These are phyloP conservation scores for Drosophila parabipectinata DNA, from an alignment of 1,140 invertebrate species.

Conservation along the genomic window DNA sequence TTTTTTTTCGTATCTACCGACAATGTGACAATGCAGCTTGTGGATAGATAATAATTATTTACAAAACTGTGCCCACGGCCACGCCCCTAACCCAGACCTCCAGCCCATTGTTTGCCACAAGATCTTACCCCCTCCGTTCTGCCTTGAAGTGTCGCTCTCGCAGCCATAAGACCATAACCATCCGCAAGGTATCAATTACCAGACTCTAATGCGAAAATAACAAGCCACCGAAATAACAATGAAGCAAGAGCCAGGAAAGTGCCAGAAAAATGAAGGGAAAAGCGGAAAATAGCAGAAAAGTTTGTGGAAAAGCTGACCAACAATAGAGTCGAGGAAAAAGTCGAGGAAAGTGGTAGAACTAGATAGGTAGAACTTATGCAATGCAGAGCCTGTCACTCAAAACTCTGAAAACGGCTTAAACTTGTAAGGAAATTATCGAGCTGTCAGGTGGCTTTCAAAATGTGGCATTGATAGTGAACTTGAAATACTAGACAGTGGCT, in stretches of 20 bases:
- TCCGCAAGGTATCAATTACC: conserved; percentile 75
- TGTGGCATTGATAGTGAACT: conserved; percentile 4
- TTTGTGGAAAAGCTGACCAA: conserved; percentile 30
- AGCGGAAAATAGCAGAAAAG: conserved; percentile 7
- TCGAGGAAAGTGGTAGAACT: conserved; percentile 5
- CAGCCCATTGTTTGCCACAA: conserved; percentile 53
- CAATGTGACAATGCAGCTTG: conserved; percentile 58
- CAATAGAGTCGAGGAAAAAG: conserved; percentile 12
- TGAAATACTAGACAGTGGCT: neutral
- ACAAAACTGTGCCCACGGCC: conserved; percentile 54
- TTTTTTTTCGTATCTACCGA: conserved; percentile 23
- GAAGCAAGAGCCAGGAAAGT: conserved; percentile 23
- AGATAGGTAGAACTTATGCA: conserved; percentile 12
- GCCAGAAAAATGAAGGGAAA: conserved; percentile 35
- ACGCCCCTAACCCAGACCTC: conserved; percentile 28
- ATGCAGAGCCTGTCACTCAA: conserved; percentile 25
- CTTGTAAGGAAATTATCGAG: conserved; percentile 37
- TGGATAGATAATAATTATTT: conserved; percentile 69
- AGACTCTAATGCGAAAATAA: conserved; percentile 77
- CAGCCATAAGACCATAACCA: conserved; percentile 46
- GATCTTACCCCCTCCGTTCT: conserved; percentile 4
- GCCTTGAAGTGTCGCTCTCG: conserved; percentile 48
- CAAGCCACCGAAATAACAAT: conserved; percentile 58
- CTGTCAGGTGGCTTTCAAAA: conserved; percentile 3
- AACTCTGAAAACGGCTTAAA: conserved; percentile 18